These are phyloP conservation scores for Polydrusus tereticollis DNA, from an alignment of 2,888 invertebrate genomes.

Conservation along the genomic window DNA sequence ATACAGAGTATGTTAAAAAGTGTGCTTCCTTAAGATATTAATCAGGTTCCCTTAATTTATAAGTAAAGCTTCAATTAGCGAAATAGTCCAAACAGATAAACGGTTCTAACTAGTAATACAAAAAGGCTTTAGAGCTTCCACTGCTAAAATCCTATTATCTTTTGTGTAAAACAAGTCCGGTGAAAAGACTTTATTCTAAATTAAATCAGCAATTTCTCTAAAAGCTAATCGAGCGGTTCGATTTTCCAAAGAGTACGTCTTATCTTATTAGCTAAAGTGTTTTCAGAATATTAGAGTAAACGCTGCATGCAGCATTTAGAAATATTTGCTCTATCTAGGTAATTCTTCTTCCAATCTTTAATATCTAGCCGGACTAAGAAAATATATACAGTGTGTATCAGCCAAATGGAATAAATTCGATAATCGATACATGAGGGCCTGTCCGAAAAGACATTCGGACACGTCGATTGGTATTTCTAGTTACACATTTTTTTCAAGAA, in stretches of 20 bases:
- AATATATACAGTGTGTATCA: too few species aligned
- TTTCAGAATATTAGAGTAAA: background rate
- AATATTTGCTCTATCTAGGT: background rate
- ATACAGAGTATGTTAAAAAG: too few species aligned
- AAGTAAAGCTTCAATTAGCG: background rate
- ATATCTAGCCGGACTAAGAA: too few species aligned
- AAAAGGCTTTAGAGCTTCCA: background rate
- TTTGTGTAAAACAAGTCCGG: constrained; percentile 9
- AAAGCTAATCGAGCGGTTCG: constrained; percentile 5
- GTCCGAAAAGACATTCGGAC: too few species aligned
- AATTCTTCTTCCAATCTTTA: too few species aligned
- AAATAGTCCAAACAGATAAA: background rate
- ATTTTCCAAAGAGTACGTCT: background rate
- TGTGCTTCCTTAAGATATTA: background rate
- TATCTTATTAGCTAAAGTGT: constrained; percentile 4
- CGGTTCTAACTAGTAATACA: background rate
- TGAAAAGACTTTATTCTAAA: background rate
- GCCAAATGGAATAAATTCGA: too few species aligned
- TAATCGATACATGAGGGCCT: too few species aligned
- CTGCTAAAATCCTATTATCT: background rate
- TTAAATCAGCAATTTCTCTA: constrained; percentile 18
- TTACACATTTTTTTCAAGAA: too few species aligned
- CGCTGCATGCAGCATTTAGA: background rate
- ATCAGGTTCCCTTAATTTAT: background rate
- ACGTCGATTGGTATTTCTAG: too few species aligned